Percentiles rank a stretch among this genome's conserved stretches.
phyloP scores from a whole-genome alignment of 1,140 invertebrate genomes.

The Halictus rubicundus region DNA sequence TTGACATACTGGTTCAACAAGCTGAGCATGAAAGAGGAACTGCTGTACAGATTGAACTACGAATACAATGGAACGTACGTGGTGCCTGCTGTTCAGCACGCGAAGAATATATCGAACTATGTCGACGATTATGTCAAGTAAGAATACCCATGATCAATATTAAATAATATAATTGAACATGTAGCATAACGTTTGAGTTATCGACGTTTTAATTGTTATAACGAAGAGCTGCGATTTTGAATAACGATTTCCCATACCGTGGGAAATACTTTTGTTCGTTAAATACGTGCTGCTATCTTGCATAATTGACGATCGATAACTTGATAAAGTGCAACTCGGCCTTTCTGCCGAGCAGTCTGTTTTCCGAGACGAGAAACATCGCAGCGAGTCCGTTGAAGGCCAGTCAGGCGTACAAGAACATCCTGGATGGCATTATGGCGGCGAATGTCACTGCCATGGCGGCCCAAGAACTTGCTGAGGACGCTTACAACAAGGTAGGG shows the following conservation, averaged over 20 bases:
- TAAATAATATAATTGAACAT: not conserved
- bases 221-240: not conserved
- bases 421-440: slow-evolving; percentile 84
- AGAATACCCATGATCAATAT: slow-evolving; percentile 38
- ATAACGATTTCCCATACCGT: too few species aligned
- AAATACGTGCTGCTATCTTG: slow-evolving; percentile 8
- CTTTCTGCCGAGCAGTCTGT: slow-evolving; percentile 80
- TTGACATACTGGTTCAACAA: slow-evolving; percentile 75
- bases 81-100: slow-evolving; percentile 85
- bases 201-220: not conserved
- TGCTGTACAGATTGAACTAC: slow-evolving; percentile 84
- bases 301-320: slow-evolving; percentile 37
- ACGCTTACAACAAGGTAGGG: slow-evolving; percentile 81
- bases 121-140: slow-evolving; percentile 84
- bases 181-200: not conserved
- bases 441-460: slow-evolving; percentile 85
- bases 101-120: slow-evolving; percentile 82
- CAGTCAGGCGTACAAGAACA: slow-evolving; percentile 91
- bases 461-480: slow-evolving; percentile 84
- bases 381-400: slow-evolving; percentile 88
- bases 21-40: slow-evolving; percentile 82
- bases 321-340: slow-evolving; percentile 44
- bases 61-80: slow-evolving; percentile 86
- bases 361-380: slow-evolving; percentile 85
- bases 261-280: not conserved